Conservation (phyloP, 2,888 invertebrate species). For the Melanophora roralis region DNA sequence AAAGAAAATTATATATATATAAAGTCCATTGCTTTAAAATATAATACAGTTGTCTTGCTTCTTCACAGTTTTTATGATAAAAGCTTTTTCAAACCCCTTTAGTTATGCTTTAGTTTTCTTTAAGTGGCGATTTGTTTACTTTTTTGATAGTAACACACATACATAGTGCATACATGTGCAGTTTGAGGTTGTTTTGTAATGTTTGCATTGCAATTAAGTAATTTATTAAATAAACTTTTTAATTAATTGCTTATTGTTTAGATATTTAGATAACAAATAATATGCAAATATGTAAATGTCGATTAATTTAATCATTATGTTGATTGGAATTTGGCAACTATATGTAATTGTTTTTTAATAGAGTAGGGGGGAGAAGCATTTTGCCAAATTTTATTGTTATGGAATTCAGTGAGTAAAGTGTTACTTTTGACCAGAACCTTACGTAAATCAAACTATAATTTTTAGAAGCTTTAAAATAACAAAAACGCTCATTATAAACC, state of each 20-base stretch:
- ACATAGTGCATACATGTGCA: background rate
- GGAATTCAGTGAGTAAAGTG: no score
- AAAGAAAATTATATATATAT: no score
- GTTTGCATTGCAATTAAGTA: slow-evolving; percentile 57
- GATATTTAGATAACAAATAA: slow-evolving; percentile 47
- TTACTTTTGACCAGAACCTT: no score
- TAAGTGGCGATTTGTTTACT: slow-evolving; percentile 3
- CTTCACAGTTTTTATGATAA: background rate
- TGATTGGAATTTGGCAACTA: slow-evolving; percentile 36
- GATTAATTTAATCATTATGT: slow-evolving; percentile 46
- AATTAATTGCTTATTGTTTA: slow-evolving; percentile 58
- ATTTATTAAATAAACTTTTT: slow-evolving; percentile 62
- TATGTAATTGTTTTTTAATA: background rate
- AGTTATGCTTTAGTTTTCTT: slow-evolving; percentile 9
- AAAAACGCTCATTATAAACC: no score
- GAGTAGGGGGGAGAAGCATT: no score
- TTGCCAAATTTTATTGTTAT: no score
- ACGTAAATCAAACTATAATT: no score
- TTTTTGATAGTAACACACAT: background rate
- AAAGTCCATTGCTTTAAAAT: slow-evolving; percentile 10
- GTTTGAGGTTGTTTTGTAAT: background rate
- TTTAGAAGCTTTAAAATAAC: no score
- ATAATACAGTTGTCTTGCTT: background rate
- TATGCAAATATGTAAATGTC: slow-evolving; percentile 55
- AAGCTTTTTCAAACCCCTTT: background rate